phyloP scores from a whole-genome alignment of 1,140 invertebrate species.

The Chelonus insularis region DNA sequence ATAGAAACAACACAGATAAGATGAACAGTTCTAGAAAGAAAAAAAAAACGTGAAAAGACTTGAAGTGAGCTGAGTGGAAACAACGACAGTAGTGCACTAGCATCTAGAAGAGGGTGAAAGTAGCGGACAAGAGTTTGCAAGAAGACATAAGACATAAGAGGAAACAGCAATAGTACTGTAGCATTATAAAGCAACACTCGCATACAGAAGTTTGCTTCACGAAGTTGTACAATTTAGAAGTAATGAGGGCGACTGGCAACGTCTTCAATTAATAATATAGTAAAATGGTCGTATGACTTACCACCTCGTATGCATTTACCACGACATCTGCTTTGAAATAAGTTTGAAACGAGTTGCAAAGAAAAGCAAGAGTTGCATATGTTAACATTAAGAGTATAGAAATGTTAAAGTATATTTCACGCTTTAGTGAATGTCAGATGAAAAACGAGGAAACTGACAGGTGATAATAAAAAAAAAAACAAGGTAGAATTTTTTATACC shows the following conservation, averaged over 20 bases:
- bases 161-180: not conserved
- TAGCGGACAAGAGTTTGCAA: not conserved
- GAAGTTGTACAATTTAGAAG: slow-evolving; percentile 34
- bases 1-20: not conserved
- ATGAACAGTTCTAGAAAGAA: not conserved
- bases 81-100: not conserved
- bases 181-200: not conserved
- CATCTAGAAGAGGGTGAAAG: not conserved
- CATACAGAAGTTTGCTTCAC: slow-evolving; percentile 15
- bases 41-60: too few relatives aligned
- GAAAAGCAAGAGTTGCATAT: not conserved
- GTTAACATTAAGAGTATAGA: not conserved
- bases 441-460: not conserved
- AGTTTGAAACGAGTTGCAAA: slow-evolving; percentile 6
- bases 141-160: too few relatives aligned
- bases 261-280: slow-evolving; percentile 33
- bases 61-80: not conserved
- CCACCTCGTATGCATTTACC: slow-evolving; percentile 20
- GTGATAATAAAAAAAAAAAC: not conserved
- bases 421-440: not conserved
- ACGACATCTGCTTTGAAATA: slow-evolving; percentile 22
- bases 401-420: not conserved
- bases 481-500: not conserved
- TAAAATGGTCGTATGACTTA: slow-evolving; percentile 22
- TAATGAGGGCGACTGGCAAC: slow-evolving; percentile 29